A percentile compares a stretch with the other conserved stretches of the same genome.
Evolutionary conservation across 2,888 invertebrate species (phyloP).

Genomic region (Meteorus colon): DNA sequence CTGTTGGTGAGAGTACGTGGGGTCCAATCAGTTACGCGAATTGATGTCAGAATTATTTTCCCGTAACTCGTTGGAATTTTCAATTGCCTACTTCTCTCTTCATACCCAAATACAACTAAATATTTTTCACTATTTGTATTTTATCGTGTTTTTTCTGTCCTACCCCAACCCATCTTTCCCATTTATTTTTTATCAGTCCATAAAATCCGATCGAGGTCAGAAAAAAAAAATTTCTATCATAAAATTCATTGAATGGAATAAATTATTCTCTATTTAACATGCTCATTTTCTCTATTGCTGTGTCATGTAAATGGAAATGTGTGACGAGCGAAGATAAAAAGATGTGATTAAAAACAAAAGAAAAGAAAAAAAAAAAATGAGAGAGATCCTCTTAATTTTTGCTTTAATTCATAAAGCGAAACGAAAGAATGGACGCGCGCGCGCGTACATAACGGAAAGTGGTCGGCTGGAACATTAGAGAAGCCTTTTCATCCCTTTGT

Average conservation of each 20-base stretch:
- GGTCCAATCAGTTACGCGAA: not conserved
- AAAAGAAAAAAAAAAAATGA: not conserved
- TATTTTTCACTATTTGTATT: not conserved
- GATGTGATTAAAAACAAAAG: not conserved
- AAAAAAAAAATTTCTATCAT: too few species aligned
- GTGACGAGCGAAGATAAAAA: constrained; percentile 19
- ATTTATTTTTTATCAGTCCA: not conserved
- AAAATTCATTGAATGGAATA: too few species aligned
- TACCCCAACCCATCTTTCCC: not conserved
- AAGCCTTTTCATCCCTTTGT: constrained; percentile 53
- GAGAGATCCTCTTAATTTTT: constrained; percentile 46
- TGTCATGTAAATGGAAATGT: not conserved
- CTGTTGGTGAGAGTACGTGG: not conserved
- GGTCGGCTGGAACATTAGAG: constrained; percentile 45
- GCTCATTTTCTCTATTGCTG: too few species aligned
- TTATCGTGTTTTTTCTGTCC: not conserved
- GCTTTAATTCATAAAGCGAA: constrained; percentile 50
- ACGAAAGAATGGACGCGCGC: constrained; percentile 35
- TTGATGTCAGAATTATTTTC: not conserved
- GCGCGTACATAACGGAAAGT: constrained; percentile 37
- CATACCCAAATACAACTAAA: not conserved
- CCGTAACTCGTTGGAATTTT: not conserved
- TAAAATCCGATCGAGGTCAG: too few species aligned
- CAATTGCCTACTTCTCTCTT: not conserved
- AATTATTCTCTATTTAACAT: too few species aligned